These are phyloP conservation scores for Microcebus jonahi DNA, from an alignment of 2,113 vertebrate species.

Conservation along the genomic window DNA sequence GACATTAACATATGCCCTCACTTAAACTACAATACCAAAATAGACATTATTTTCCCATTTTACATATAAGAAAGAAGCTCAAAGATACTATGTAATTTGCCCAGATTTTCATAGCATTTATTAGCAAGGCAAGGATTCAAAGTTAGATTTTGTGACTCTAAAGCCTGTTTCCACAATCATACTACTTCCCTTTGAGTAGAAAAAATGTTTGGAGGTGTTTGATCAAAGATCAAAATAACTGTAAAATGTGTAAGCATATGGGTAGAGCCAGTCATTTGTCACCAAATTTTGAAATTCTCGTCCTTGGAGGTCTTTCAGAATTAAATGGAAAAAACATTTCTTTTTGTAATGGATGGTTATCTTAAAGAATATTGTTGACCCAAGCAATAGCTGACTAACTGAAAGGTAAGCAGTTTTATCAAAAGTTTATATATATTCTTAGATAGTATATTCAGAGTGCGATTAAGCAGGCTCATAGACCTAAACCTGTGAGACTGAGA, in stretches of 20 bases:
- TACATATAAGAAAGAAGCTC: neutral
- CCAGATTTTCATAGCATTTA: neutral
- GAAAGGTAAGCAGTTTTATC: neutral
- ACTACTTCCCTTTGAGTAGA: neutral
- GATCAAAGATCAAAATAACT: neutral
- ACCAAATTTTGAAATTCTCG: neutral
- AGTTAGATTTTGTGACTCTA: neutral
- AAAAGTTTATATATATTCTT: neutral
- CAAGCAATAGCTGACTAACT: neutral
- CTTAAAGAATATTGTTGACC: conserved; percentile 9
- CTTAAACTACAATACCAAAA: neutral
- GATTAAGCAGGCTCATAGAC: neutral
- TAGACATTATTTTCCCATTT: neutral
- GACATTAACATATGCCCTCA: neutral
- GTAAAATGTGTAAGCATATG: neutral
- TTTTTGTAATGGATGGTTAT: conserved; percentile 11
- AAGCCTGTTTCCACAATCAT: neutral
- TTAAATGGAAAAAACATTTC: neutral
- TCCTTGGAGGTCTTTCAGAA: neutral
- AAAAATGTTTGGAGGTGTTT: neutral
- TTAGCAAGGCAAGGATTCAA: conserved; percentile 20
- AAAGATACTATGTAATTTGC: neutral
- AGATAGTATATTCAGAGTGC: neutral
- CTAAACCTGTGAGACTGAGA: neutral
- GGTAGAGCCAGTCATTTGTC: neutral